phyloP scores from a whole-genome alignment of 1,140 invertebrate species.

The Oncopeltus fasciatus region DNA sequence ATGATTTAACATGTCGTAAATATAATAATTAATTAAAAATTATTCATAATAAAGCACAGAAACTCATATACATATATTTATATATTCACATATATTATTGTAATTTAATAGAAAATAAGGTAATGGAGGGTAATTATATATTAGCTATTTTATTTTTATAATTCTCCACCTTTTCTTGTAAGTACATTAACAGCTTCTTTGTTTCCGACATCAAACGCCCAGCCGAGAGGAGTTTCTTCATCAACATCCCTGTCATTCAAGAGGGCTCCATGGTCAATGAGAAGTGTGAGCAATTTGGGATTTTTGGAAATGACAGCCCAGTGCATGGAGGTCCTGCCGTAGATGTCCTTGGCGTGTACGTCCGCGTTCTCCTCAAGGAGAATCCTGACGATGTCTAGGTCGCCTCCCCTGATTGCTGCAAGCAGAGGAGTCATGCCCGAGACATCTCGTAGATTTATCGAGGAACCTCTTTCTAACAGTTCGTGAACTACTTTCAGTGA shows the following conservation, averaged over 20 bases:
- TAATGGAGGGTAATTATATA: too few species aligned
- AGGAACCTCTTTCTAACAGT: neutral
- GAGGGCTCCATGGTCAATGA: neutral
- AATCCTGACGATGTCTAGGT: neutral
- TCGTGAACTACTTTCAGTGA: neutral
- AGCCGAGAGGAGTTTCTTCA: neutral
- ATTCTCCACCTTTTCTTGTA: too few species aligned
- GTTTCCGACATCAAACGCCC: neutral
- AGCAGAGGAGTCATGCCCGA: neutral
- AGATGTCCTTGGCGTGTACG: neutral
- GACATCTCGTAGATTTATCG: neutral
- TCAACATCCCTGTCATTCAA: neutral
- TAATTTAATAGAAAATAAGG: too few species aligned
- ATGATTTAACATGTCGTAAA: too few species aligned
- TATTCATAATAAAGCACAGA: too few species aligned
- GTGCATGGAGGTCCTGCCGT: neutral
- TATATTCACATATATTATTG: too few species aligned
- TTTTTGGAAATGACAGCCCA: neutral
- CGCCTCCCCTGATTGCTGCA: neutral
- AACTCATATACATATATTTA: too few species aligned
- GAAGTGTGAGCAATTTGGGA: neutral
- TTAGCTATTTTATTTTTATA: too few species aligned
- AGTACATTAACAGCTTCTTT: too few species aligned
- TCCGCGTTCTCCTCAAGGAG: neutral
- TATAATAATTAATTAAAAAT: too few species aligned